phyloP scores from a whole-genome alignment of 2,888 invertebrate genomes.

The Tromatobia lineatoria region DNA sequence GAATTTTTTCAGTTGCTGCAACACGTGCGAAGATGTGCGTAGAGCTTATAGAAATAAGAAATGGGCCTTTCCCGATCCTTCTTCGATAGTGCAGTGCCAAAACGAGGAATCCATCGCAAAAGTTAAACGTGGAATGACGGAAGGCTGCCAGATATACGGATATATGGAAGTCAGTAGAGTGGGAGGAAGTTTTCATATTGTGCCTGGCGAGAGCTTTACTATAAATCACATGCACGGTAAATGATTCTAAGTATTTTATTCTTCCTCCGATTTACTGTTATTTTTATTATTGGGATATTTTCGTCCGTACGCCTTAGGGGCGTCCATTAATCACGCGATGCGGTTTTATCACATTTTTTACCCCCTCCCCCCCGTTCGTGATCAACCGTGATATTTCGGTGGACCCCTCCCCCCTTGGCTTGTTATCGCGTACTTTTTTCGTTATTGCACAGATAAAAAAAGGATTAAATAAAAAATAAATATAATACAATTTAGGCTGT shows the following conservation, averaged over 20 bases:
- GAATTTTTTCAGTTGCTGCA: slow-evolving; percentile 92
- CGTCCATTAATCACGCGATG: too few relatives aligned
- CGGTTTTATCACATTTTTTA: too few relatives aligned
- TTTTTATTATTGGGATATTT: too few relatives aligned
- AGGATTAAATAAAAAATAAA: too few relatives aligned
- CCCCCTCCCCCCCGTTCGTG: too few relatives aligned
- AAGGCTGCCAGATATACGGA: slow-evolving; percentile 98
- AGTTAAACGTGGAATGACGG: slow-evolving; percentile 93
- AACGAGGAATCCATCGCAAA: slow-evolving; percentile 92
- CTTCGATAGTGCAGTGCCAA: slow-evolving; percentile 96
- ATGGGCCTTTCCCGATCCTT: slow-evolving; percentile 94
- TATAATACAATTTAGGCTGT: too few relatives aligned
- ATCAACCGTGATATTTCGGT: too few relatives aligned
- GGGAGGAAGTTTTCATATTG: slow-evolving; percentile 98
- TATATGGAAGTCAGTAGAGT: slow-evolving; percentile 97
- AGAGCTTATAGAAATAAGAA: slow-evolving; percentile 95
- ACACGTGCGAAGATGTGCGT: slow-evolving; percentile 98
- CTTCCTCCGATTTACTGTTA: background rate
- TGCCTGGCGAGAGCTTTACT: slow-evolving; percentile 98
- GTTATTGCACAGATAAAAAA: too few relatives aligned
- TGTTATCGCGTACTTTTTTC: too few relatives aligned
- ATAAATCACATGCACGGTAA: slow-evolving; percentile 96
- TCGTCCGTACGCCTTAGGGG: too few relatives aligned
- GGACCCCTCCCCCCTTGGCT: too few relatives aligned
- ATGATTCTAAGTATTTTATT: slow-evolving; percentile 55